Evolutionary conservation across 2,888 invertebrate genomes (phyloP).

Genomic region (Lapara coniferarum): DNA sequence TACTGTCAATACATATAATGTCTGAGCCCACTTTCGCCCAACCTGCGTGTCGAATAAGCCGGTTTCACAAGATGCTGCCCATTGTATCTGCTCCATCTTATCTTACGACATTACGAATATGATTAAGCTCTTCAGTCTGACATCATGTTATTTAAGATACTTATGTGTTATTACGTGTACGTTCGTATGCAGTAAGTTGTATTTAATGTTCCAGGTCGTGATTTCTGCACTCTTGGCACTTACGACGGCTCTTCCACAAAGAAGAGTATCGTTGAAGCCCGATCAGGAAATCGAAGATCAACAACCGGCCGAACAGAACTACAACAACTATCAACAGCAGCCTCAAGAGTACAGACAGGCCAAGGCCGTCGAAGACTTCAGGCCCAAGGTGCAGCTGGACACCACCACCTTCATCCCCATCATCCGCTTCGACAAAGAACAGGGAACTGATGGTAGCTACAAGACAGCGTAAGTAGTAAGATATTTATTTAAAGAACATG

Average conservation of each 20-base stretch:
- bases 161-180: slow-evolving; percentile 29
- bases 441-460: slow-evolving; percentile 92
- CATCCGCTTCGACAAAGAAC: slow-evolving; percentile 91
- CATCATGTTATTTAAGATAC: slow-evolving; percentile 60
- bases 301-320: slow-evolving; percentile 68
- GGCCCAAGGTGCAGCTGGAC: slow-evolving; percentile 73
- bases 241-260: slow-evolving; percentile 73
- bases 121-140: slow-evolving; percentile 76
- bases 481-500: neutral
- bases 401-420: slow-evolving; percentile 92
- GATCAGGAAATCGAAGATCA: slow-evolving; percentile 64
- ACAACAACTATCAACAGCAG: slow-evolving; percentile 60
- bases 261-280: slow-evolving; percentile 65
- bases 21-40: slow-evolving; percentile 76
- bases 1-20: slow-evolving; percentile 65
- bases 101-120: slow-evolving; percentile 78
- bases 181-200: slow-evolving; percentile 11
- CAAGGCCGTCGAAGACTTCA: slow-evolving; percentile 73
- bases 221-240: slow-evolving; percentile 67
- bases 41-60: slow-evolving; percentile 73
- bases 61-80: slow-evolving; percentile 73
- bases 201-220: slow-evolving; percentile 63
- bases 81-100: slow-evolving; percentile 79
- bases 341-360: slow-evolving; percentile 57
- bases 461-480: slow-evolving; percentile 86